Base-by-base conservation (phyloP, 23 tunicate genomes). In the Corella eumyota region DNA sequence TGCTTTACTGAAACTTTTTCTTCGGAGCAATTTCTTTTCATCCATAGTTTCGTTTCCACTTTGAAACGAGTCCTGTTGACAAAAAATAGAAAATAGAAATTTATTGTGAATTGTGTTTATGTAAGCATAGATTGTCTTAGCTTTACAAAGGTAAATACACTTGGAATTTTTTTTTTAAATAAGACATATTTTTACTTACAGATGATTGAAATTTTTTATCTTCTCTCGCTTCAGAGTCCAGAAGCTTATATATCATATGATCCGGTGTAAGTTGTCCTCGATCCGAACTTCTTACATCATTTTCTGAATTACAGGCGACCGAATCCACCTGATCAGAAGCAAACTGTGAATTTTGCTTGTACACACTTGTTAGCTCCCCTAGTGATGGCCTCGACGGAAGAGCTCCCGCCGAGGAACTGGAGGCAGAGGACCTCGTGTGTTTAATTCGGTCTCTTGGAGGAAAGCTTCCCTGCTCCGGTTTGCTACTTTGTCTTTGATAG, bases 401-500 rank as follows among this genome's bases (percentile, higher is more conserved):
- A 11, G 28, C 58, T 13, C 57, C 9, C 25, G 26, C 76, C 21
- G 64, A 15, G 26, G 62, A n/a, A n/a, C n/a, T n/a, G n/a, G n/a
- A n/a, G n/a, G n/a, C n/a, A n/a, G n/a, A n/a, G n/a, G n/a, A n/a
- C n/a, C n/a, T n/a, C n/a, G n/a, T n/a, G n/a, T n/a, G n/a, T n/a
- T n/a, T n/a, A n/a, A n/a, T n/a, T n/a, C n/a, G n/a, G n/a, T n/a
- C n/a, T n/a, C n/a, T n/a, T n/a, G n/a, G n/a, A n/a, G 22, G 30
- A 17, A 60, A 38, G 30, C 19, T 64, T 4, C 78, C 78, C 21
- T 55, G 80, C 55, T 74, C 80, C 2, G 82, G 73, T 58, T 66
- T 65, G 50, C 82, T 75, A 21, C 47, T 67, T 44, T 75, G 82
- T 6, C 73, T 54, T 32, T 75, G 82, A 60, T 75, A 75, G 25